Conservation (phyloP, 2,113 vertebrate genomes). For the Datnioides undecimradiatus region DNA sequence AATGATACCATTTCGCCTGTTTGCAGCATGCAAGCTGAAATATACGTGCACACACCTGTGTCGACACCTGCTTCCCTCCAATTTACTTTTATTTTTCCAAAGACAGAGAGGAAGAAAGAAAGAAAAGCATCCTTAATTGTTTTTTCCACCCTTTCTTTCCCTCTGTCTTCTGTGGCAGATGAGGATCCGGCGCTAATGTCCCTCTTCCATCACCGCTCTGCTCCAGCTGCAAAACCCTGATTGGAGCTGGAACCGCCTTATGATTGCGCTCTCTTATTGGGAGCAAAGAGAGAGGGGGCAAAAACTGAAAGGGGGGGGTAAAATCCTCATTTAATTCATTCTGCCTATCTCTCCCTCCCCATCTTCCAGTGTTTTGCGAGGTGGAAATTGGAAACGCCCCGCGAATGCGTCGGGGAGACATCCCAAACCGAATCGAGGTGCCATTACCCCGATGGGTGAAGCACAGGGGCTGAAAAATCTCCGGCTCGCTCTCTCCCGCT, state of each 20-base stretch:
- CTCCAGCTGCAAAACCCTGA: constrained; percentile 72
- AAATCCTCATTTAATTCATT: constrained; percentile 67
- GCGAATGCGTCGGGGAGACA: constrained; percentile 46
- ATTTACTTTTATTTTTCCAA: not conserved
- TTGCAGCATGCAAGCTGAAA: too few relatives aligned
- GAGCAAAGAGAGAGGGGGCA: constrained; percentile 15
- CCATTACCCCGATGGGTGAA: constrained; percentile 63
- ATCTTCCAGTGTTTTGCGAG: constrained; percentile 71
- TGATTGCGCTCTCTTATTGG: constrained; percentile 72
- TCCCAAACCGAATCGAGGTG: constrained; percentile 60
- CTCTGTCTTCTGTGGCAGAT: constrained; percentile 58
- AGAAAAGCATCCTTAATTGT: constrained; percentile 48
- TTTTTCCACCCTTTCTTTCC: constrained; percentile 45
- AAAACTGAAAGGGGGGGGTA: not conserved
- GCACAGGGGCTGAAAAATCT: constrained; percentile 71
- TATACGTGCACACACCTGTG: constrained; percentile 4
- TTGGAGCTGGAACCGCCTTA: constrained; percentile 67
- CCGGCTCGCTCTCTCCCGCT: constrained; percentile 57
- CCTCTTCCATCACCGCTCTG: constrained; percentile 74
- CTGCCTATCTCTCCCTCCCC: constrained; percentile 61
- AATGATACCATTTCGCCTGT: too few relatives aligned
- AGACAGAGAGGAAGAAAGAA: not conserved
- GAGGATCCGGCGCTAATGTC: constrained; percentile 71
- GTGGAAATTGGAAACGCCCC: constrained; percentile 79
- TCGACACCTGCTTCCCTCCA: constrained; percentile 9